Percentiles rank a stretch among this genome's conserved stretches.
These are phyloP conservation scores for Aspidoscelis tigris DNA, from an alignment of 2,113 vertebrate genomes.

Conservation along the genomic window DNA sequence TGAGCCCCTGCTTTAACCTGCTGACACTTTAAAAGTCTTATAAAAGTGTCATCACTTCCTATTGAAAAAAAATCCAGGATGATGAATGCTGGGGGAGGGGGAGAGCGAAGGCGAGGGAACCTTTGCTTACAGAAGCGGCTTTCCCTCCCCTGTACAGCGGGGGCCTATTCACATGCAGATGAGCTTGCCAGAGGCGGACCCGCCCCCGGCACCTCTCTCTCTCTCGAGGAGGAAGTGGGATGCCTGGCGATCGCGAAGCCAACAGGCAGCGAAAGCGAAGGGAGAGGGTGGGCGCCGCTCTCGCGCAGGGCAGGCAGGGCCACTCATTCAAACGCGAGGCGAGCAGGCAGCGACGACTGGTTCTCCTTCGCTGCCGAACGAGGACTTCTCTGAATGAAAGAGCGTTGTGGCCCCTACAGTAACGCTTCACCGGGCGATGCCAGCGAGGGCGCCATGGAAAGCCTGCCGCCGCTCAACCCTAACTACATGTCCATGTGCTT, in stretches of 20 bases:
- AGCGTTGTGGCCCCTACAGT: conserved; percentile 74
- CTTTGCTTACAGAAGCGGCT: conserved; percentile 17
- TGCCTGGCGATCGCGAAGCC: too few species aligned
- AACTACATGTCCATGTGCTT: conserved; percentile 86
- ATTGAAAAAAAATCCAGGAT: conserved; percentile 18
- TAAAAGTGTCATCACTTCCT: conserved; percentile 19
- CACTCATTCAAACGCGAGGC: conserved; percentile 14
- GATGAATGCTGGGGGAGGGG: conserved; percentile 37
- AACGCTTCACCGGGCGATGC: conserved; percentile 59
- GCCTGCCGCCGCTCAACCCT: conserved; percentile 76
- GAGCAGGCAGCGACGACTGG: conserved; percentile 60
- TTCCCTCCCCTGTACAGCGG: conserved; percentile 7
- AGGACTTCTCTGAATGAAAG: conserved; percentile 80
- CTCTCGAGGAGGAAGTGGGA: conserved; percentile 58
- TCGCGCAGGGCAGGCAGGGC: conserved; percentile 31
- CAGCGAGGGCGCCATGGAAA: conserved; percentile 70
- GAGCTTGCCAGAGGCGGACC: conserved; percentile 42
- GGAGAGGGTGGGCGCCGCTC: not conserved
- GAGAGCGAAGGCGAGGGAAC: not conserved
- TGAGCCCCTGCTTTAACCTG: conserved; percentile 20
- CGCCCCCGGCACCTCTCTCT: conserved; percentile 56
- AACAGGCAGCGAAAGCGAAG: not conserved
- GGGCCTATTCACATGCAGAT: conserved; percentile 59
- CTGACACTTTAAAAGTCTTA: conserved; percentile 11
- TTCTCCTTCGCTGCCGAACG: conserved; percentile 53